These are phyloP conservation scores for Pharmacophagus antenor DNA, from an alignment of 2,888 invertebrate species.

Conservation along the genomic window DNA sequence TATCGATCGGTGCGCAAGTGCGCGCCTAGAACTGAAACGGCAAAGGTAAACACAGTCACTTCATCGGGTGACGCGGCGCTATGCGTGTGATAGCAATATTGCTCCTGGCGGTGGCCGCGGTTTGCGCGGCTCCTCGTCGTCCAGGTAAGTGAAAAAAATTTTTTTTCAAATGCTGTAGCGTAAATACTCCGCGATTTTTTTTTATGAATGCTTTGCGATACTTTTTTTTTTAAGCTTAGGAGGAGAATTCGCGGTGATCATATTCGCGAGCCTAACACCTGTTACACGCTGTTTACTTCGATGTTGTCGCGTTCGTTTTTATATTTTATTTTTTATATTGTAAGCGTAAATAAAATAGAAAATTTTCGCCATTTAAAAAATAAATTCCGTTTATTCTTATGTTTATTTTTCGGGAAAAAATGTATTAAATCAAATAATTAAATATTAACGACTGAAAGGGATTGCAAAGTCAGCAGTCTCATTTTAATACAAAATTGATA, in stretches of 20 bases:
- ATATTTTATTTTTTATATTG: neutral
- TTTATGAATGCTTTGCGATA: neutral
- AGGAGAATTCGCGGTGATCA: neutral
- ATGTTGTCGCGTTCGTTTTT: neutral
- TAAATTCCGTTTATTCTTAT: neutral
- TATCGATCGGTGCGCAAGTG: constrained; percentile 72
- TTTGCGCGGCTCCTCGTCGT: constrained; percentile 52
- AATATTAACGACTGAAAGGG: too few relatives aligned
- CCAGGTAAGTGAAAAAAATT: constrained; percentile 50
- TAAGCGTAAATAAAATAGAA: neutral
- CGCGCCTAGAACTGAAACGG: constrained; percentile 50
- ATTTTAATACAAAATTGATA: too few relatives aligned
- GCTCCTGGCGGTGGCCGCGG: constrained; percentile 47
- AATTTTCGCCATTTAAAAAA: neutral
- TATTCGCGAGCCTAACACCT: constrained; percentile 29
- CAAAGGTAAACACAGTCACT: constrained; percentile 51
- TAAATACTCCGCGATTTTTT: constrained; percentile 17
- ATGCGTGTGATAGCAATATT: too few relatives aligned
- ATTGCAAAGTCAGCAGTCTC: too few relatives aligned
- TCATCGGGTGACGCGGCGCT: too few relatives aligned
- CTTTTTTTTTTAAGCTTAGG: constrained; percentile 3
- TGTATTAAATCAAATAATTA: too few relatives aligned
- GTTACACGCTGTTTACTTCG: constrained; percentile 27
- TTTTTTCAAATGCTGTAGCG: constrained; percentile 8
- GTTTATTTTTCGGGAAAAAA: neutral